Conservation (phyloP, 2,113 vertebrate species). For the Gyps fulvus region DNA sequence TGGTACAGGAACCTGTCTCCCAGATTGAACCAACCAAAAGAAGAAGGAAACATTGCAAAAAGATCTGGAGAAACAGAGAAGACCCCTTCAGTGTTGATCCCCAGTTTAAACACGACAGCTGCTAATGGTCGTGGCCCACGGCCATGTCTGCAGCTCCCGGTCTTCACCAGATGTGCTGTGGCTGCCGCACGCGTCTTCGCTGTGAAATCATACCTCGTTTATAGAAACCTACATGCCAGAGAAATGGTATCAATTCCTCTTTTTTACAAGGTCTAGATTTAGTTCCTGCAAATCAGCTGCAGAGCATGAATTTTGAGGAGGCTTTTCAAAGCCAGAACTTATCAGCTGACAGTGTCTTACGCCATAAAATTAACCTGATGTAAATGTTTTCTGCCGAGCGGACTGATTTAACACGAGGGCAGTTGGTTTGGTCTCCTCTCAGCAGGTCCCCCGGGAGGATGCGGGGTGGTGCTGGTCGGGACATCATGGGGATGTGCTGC, state of each 20-base stretch:
- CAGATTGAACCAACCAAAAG: not conserved
- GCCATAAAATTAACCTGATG: not conserved
- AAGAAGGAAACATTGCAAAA: not conserved
- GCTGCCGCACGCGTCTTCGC: fast-evolving
- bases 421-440: not conserved
- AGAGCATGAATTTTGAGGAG: not conserved
- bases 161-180: not conserved
- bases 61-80: not conserved
- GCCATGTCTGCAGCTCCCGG: not conserved
- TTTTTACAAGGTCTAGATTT: not conserved
- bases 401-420: not conserved
- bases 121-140: not conserved
- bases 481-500: not conserved
- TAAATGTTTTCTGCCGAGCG: not conserved
- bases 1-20: not conserved
- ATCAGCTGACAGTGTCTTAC: not conserved
- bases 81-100: not conserved
- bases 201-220: not conserved
- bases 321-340: not conserved
- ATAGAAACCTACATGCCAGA: not conserved
- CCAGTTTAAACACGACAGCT: not conserved
- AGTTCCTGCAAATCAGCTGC: not conserved
- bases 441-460: not conserved
- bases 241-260: not conserved
- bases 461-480: not conserved